phyloP scores from a whole-genome alignment of 1,140 invertebrate species.

The Bombus huntii region DNA sequence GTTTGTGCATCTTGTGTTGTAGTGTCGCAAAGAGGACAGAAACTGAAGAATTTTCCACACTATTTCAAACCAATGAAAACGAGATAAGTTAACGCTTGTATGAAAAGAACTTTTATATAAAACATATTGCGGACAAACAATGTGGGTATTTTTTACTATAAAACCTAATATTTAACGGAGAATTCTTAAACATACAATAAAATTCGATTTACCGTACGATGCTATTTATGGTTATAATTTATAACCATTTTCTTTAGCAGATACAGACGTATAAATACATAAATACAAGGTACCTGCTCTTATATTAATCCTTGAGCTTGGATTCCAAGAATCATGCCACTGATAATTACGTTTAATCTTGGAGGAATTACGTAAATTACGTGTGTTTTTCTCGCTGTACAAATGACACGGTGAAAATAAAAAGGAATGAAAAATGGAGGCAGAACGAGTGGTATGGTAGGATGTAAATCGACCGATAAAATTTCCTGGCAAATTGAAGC shows the following conservation, averaged over 20 bases:
- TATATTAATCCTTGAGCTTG: not conserved
- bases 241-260: no score
- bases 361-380: not conserved
- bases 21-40: not conserved
- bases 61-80: no score
- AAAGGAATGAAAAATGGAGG: not conserved
- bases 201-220: not conserved
- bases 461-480: constrained; percentile 11
- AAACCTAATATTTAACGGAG: not conserved
- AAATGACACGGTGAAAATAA: not conserved
- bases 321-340: not conserved
- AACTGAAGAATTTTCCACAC: not conserved
- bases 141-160: no score
- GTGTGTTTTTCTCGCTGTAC: not conserved
- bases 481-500: constrained; percentile 40
- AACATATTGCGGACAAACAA: not conserved
- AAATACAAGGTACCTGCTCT: not conserved
- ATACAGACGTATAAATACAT: not conserved
- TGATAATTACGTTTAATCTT: not conserved
- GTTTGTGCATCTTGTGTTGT: not conserved
- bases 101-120: accelerated
- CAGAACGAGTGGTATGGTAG: no score
- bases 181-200: not conserved
- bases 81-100: no score
- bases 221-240: not conserved